Conservation (phyloP, 30 jellyfish, hydroid and myxozoan species). For the Chrysaora quinquecirrha region DNA sequence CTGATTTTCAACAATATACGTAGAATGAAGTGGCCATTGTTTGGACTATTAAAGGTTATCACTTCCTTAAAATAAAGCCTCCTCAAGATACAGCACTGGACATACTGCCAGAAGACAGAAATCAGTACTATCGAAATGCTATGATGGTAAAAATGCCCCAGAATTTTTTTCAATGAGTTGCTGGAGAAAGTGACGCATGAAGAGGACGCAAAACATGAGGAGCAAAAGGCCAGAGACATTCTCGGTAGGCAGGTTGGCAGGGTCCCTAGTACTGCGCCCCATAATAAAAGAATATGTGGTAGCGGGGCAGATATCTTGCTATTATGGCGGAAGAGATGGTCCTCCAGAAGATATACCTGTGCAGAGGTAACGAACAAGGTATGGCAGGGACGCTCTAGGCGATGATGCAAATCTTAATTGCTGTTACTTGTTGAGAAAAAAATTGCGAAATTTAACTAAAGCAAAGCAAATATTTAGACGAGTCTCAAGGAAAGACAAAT, state of each 20-base stretch:
- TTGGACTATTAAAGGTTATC: not conserved
- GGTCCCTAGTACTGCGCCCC: not conserved
- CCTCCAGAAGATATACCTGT: not conserved
- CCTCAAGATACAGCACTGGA: not conserved
- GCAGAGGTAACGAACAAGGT: not conserved
- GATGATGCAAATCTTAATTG: not conserved
- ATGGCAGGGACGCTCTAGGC: not conserved
- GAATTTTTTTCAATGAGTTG: not conserved
- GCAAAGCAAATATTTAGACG: not conserved
- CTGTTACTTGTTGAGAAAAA: not conserved
- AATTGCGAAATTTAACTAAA: not conserved
- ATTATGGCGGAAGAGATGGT: not conserved
- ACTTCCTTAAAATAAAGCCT: too few relatives aligned
- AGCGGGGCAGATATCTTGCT: not conserved
- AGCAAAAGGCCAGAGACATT: too few relatives aligned
- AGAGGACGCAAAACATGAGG: not conserved
- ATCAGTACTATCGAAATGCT: not conserved
- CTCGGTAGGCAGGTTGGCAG: not conserved
- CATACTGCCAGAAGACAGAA: not conserved
- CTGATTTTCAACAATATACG: not conserved
- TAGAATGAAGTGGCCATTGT: not conserved
- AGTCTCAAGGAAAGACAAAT: not conserved
- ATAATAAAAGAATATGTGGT: too few relatives aligned
- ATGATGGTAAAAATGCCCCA: not conserved
- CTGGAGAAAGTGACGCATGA: not conserved